A percentile compares a stretch with the other conserved stretches of the same genome.
These are phyloP conservation scores for Heliconius hortense DNA, from an alignment of 2,888 invertebrate species.

Conservation along the genomic window DNA sequence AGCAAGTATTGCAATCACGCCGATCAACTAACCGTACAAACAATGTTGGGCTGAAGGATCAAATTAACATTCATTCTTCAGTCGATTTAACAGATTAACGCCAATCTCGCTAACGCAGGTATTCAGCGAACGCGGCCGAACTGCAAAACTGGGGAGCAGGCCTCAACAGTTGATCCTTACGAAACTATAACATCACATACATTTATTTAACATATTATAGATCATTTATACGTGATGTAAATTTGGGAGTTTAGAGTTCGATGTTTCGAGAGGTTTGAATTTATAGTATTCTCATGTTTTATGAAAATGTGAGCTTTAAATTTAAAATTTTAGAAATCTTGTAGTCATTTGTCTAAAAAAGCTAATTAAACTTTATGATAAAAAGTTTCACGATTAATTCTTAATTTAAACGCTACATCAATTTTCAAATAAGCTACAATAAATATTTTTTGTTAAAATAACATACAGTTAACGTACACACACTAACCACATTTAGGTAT, in stretches of 20 bases:
- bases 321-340: not conserved
- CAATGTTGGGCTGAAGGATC: conserved; percentile 53
- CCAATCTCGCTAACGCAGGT: conserved; percentile 59
- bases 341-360: not conserved
- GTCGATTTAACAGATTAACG: conserved; percentile 68
- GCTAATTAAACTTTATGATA: too few species aligned
- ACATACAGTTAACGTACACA: not conserved
- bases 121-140: conserved; percentile 61
- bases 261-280: not conserved
- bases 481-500: not conserved
- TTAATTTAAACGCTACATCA: not conserved
- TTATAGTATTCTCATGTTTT: not conserved
- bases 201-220: conserved; percentile 65
- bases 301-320: not conserved
- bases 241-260: not conserved
- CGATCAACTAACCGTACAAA: conserved; percentile 47
- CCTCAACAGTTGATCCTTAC: conserved; percentile 66
- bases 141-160: conserved; percentile 58
- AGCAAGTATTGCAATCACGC: conserved; percentile 39
- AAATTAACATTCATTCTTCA: conserved; percentile 70
- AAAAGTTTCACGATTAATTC: not conserved
- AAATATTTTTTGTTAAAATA: not conserved
- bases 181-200: conserved; percentile 73
- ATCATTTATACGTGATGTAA: conserved; percentile 61
- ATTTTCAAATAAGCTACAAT: not conserved